Conservation (phyloP, 2,888 invertebrate genomes). For the Brenthis ino region DNA sequence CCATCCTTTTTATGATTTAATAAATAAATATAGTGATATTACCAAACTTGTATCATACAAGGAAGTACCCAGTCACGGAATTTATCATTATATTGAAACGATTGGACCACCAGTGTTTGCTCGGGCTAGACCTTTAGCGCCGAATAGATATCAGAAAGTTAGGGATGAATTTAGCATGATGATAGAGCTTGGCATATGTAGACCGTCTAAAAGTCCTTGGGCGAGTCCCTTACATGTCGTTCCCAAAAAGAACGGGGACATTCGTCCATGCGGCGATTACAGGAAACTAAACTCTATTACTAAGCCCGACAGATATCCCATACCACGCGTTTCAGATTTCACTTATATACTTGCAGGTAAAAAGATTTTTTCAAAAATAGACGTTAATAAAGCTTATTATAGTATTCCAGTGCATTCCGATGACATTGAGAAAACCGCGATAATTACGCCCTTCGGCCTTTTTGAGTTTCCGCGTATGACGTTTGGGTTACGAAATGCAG, state of each 20-base stretch:
- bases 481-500: constrained; percentile 19
- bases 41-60: too few relatives aligned
- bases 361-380: constrained; percentile 31
- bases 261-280: constrained; percentile 20
- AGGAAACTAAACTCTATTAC: background rate
- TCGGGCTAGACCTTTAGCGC: too few relatives aligned
- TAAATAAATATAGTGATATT: too few relatives aligned
- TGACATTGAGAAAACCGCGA: constrained; percentile 29
- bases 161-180: constrained; percentile 21
- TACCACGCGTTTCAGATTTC: background rate
- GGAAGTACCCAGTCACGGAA: too few relatives aligned
- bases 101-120: too few relatives aligned
- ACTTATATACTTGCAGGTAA: constrained; percentile 7
- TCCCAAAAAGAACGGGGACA: constrained; percentile 14
- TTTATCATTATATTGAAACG: too few relatives aligned
- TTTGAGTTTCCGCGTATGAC: constrained; percentile 19
- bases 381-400: constrained; percentile 33
- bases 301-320: background rate
- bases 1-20: too few relatives aligned
- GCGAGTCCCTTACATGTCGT: constrained; percentile 21
- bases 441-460: constrained; percentile 20
- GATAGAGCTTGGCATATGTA: constrained; percentile 21
- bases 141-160: background rate
- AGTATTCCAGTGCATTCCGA: constrained; percentile 8
- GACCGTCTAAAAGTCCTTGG: constrained; percentile 24